These are phyloP conservation scores for Cheumatopsyche charites DNA, from an alignment of 1,140 invertebrate genomes.

Conservation along the genomic window DNA sequence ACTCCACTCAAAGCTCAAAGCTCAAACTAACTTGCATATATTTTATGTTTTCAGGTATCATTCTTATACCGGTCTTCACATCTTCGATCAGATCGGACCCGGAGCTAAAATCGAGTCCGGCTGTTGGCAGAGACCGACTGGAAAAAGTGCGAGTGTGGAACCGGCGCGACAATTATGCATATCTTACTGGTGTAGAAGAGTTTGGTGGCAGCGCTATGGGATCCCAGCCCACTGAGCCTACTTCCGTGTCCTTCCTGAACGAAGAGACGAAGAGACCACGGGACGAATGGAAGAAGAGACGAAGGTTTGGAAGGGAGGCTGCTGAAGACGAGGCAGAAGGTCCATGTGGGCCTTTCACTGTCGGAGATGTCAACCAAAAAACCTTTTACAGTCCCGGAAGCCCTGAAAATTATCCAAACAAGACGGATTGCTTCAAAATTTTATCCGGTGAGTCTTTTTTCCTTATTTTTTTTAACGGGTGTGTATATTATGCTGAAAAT, in stretches of 20 bases:
- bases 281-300: too few species aligned
- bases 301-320: constrained; percentile 38
- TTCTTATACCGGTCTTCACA: constrained; percentile 15
- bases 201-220: not conserved
- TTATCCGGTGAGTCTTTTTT: constrained; percentile 66
- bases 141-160: not conserved
- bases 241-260: not conserved
- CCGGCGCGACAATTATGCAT: constrained; percentile 21
- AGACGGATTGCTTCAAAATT: constrained; percentile 71
- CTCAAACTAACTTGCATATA: not conserved
- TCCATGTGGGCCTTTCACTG: constrained; percentile 63
- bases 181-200: not conserved
- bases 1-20: too few species aligned
- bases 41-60: constrained; percentile 27
- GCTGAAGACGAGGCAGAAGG: constrained; percentile 42
- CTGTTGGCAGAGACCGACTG: not conserved
- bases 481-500: too few species aligned
- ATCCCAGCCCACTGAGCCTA: not conserved
- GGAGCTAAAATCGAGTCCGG: not conserved
- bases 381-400: constrained; percentile 80
- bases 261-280: constrained; percentile 3
- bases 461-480: too few species aligned
- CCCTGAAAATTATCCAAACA: constrained; percentile 73
- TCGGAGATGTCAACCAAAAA: constrained; percentile 62
- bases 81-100: constrained; percentile 1